Percentiles rank a stretch among this genome's conserved stretches.
phyloP scores from a whole-genome alignment of 2,113 vertebrate genomes.

The Himantopus leucocephalus region DNA sequence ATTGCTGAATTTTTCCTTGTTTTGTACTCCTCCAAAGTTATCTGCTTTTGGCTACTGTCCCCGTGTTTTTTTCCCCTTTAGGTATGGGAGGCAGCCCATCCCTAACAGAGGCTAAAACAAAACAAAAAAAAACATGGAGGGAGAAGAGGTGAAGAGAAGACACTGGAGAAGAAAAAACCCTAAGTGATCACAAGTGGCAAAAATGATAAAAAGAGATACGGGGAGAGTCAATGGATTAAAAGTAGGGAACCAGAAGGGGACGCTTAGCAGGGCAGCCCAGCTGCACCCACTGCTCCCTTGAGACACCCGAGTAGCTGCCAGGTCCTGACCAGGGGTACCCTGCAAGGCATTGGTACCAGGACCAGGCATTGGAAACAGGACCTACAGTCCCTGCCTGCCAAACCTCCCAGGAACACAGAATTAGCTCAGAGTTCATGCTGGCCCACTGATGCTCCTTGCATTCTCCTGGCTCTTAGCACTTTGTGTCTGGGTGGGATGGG shows the following conservation, averaged over 20 bases:
- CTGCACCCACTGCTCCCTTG: not conserved
- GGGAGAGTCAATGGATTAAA: not conserved
- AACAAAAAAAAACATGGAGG: not conserved
- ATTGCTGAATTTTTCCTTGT: not conserved
- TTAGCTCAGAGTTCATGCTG: not conserved
- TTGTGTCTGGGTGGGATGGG: not conserved
- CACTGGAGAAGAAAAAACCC: not conserved
- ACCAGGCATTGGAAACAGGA: not conserved
- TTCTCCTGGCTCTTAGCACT: not conserved
- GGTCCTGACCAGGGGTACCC: not conserved
- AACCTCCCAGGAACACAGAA: not conserved
- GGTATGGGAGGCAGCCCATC: not conserved
- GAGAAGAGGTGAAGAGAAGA: not conserved
- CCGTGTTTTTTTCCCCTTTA: not conserved
- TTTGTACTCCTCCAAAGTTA: not conserved
- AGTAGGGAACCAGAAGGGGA: not conserved
- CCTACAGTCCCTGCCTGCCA: not conserved
- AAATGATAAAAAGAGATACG: not conserved
- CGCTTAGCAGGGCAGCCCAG: not conserved
- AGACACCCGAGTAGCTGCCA: not conserved
- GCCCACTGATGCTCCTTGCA: not conserved
- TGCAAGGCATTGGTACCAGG: not conserved
- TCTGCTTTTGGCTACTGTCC: conserved; percentile 3
- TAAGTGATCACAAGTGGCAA: not conserved
- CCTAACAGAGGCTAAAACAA: not conserved